These are phyloP conservation scores for Echeneis naucrates DNA, from an alignment of 2,797 vertebrate genomes.

Conservation along the genomic window DNA sequence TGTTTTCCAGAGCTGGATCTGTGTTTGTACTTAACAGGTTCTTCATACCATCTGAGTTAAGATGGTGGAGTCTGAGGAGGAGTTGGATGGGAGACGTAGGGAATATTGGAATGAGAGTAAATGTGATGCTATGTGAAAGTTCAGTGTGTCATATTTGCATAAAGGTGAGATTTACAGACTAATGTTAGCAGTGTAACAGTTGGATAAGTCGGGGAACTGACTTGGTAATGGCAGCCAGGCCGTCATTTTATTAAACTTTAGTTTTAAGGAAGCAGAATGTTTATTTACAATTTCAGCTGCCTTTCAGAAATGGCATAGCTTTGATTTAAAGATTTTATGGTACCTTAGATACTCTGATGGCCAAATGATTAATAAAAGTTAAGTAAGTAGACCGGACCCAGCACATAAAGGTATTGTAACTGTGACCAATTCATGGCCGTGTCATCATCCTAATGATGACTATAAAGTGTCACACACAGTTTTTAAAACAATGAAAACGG, in stretches of 20 bases:
- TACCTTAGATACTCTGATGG: background rate
- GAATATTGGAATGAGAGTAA: background rate
- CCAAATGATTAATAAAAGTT: too few species aligned
- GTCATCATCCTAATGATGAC: background rate
- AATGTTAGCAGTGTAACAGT: background rate
- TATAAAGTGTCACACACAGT: background rate
- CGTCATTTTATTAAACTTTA: background rate
- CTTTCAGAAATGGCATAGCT: background rate
- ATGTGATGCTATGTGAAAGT: background rate
- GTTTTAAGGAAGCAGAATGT: background rate
- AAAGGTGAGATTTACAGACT: background rate
- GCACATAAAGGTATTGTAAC: too few species aligned
- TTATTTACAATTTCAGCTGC: background rate
- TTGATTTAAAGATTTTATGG: background rate
- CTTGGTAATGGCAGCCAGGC: background rate
- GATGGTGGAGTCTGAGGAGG: background rate
- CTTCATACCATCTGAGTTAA: slow-evolving; percentile 13
- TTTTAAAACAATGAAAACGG: too few species aligned
- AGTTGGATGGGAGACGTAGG: background rate
- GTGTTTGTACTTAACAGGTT: slow-evolving; percentile 47
- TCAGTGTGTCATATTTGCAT: background rate
- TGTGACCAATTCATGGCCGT: too few species aligned
- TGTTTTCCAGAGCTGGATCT: slow-evolving; percentile 23
- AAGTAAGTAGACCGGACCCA: too few species aligned
- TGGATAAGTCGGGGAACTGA: background rate